Conservation (phyloP, 2,888 invertebrate genomes). For the Leistus spinibarbis region DNA sequence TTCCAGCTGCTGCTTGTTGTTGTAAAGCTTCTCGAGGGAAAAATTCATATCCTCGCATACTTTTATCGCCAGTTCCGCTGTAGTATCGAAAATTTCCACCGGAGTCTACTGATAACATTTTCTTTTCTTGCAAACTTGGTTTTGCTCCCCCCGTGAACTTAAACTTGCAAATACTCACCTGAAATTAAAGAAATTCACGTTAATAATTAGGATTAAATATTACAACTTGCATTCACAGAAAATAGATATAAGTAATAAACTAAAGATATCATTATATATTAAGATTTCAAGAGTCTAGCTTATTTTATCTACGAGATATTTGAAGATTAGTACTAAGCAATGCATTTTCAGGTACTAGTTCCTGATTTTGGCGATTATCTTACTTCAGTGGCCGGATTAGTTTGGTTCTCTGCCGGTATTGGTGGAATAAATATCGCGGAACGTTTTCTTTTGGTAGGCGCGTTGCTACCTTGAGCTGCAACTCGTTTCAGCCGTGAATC, state of each 20-base stretch:
- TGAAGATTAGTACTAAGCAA: no score
- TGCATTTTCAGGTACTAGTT: no score
- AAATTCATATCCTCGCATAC: constrained; percentile 77
- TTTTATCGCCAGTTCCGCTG: constrained; percentile 83
- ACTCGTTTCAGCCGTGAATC: constrained; percentile 14
- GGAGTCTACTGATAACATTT: constrained; percentile 88
- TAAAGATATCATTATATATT: no score
- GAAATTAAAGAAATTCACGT: not conserved
- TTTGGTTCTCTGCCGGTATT: constrained; percentile 74
- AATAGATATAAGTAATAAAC: no score
- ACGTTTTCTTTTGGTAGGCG: constrained; percentile 73
- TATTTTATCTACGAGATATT: no score
- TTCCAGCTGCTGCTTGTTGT: constrained; percentile 61
- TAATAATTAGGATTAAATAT: no score
- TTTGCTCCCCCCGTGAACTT: constrained; percentile 92
- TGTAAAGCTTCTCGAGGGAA: constrained; percentile 74
- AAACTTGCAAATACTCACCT: constrained; percentile 79
- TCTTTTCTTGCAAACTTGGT: constrained; percentile 87
- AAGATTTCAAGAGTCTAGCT: no score
- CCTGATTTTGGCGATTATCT: constrained; percentile 54
- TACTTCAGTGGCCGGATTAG: constrained; percentile 82
- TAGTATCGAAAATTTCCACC: constrained; percentile 86
- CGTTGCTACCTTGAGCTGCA: constrained; percentile 46
- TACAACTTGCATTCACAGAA: no score
- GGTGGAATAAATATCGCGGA: constrained; percentile 86